Evolutionary conservation across 2,888 invertebrate genomes (phyloP).

Genomic region (Bedellia somnulentella): DNA sequence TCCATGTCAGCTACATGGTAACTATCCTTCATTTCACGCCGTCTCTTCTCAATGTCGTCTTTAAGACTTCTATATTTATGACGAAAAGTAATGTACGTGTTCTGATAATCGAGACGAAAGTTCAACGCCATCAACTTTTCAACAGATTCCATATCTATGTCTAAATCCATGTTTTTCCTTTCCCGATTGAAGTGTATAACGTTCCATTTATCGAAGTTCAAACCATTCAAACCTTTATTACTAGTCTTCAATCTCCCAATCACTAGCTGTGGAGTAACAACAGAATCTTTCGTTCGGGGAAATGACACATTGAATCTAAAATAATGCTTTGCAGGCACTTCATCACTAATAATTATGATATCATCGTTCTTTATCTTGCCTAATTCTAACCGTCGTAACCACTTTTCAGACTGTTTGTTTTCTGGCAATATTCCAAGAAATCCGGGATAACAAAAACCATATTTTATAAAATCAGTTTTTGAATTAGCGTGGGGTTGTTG

Average conservation of each 20-base stretch:
- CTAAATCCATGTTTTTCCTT: constrained; percentile 7
- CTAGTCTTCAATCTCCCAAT: constrained; percentile 19
- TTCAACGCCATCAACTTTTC: constrained; percentile 24
- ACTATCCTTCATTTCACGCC: constrained; percentile 26
- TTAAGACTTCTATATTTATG: constrained; percentile 18
- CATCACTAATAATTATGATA: constrained; percentile 23
- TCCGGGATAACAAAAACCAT: constrained; percentile 29
- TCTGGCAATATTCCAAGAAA: constrained; percentile 33
- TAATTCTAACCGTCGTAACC: constrained; percentile 26
- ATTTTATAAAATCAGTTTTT: constrained; percentile 32
- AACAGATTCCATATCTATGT: constrained; percentile 34
- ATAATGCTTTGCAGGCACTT: constrained; percentile 20
- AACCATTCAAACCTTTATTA: constrained; percentile 30
- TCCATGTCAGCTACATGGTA: constrained; percentile 45
- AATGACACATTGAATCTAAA: constrained; percentile 25
- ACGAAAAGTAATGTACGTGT: constrained; percentile 15
- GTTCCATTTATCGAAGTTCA: constrained; percentile 36
- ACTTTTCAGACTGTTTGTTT: constrained; percentile 29
- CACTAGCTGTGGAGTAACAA: background rate
- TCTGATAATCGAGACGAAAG: constrained; percentile 26
- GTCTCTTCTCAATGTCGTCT: constrained; percentile 22
- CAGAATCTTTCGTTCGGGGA: background rate
- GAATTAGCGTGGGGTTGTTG: constrained; percentile 15
- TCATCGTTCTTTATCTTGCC: constrained; percentile 22
- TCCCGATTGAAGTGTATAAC: background rate